These are phyloP conservation scores for Hydrotaea cyrtoneurina DNA, from an alignment of 2,888 invertebrate species.

Conservation along the genomic window DNA sequence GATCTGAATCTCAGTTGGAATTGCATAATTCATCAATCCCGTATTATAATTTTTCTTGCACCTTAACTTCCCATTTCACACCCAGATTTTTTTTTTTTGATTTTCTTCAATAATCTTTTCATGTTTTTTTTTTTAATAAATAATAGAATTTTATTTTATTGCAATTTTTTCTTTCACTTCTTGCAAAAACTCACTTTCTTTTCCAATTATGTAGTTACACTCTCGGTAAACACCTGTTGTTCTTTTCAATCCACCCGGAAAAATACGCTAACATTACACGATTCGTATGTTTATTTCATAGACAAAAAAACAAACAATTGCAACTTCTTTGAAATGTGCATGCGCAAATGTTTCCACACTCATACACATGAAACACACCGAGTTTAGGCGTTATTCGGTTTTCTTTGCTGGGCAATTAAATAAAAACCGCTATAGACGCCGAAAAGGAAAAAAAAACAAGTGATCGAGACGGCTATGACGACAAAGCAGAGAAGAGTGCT, in stretches of 20 bases:
- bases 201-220: constrained; percentile 13
- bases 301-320: constrained; percentile 1
- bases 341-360: constrained; percentile 22
- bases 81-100: too few species aligned
- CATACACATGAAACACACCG: not conserved
- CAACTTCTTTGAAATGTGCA: constrained; percentile 5
- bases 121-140: too few species aligned
- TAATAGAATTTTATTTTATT: too few species aligned
- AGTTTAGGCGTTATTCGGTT: constrained; percentile 31
- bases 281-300: not conserved
- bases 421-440: constrained; percentile 13
- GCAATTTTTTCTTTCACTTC: not conserved
- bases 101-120: too few species aligned
- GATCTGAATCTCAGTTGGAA: too few species aligned
- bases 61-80: too few species aligned
- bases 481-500: not conserved
- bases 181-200: constrained; percentile 8
- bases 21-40: too few species aligned
- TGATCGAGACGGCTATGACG: not conserved
- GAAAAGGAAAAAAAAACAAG: too few species aligned
- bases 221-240: constrained; percentile 19
- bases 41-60: too few species aligned
- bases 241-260: constrained; percentile 13
- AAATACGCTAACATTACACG: not conserved
- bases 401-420: constrained; percentile 21